phyloP scores from a whole-genome alignment of 2,888 invertebrate species.

The Phengaris arion region DNA sequence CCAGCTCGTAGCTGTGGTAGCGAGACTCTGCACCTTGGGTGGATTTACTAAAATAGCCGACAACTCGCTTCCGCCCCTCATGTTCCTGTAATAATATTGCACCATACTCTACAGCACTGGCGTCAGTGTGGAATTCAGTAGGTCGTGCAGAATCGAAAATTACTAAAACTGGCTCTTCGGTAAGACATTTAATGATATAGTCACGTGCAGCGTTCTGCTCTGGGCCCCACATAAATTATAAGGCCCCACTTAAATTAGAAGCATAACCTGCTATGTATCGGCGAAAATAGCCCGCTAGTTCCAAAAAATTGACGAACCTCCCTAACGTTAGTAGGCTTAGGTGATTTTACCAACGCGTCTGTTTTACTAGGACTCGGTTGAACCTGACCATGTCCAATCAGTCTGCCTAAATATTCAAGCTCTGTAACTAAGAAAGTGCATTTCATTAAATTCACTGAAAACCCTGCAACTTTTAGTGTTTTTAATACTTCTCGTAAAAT shows the following conservation, averaged over 20 bases:
- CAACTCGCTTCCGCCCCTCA: conserved; percentile 17
- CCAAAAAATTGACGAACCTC: conserved; percentile 27
- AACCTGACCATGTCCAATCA: conserved; percentile 21
- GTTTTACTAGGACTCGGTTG: conserved; percentile 22
- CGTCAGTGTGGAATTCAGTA: background rate
- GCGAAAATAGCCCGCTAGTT: conserved; percentile 26
- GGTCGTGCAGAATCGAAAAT: conserved; percentile 14
- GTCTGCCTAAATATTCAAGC: conserved; percentile 29
- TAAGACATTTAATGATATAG: conserved; percentile 8
- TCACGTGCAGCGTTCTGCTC: conserved; percentile 11
- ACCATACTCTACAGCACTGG: conserved; percentile 30
- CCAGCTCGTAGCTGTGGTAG: no score
- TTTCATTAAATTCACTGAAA: conserved; percentile 31
- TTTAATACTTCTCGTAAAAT: conserved; percentile 14
- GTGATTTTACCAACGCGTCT: conserved; percentile 9
- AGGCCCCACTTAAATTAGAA: no score
- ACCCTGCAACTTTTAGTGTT: background rate
- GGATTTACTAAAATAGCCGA: no score
- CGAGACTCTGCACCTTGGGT: no score
- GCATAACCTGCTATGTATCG: no score
- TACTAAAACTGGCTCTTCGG: conserved; percentile 12
- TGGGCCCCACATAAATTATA: no score
- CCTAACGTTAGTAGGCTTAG: conserved; percentile 17
- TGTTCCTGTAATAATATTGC: conserved; percentile 42
- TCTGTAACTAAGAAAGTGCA: conserved; percentile 24